Evolutionary conservation across 2,113 vertebrate species (phyloP).

Genomic region (Sander vitreus): DNA sequence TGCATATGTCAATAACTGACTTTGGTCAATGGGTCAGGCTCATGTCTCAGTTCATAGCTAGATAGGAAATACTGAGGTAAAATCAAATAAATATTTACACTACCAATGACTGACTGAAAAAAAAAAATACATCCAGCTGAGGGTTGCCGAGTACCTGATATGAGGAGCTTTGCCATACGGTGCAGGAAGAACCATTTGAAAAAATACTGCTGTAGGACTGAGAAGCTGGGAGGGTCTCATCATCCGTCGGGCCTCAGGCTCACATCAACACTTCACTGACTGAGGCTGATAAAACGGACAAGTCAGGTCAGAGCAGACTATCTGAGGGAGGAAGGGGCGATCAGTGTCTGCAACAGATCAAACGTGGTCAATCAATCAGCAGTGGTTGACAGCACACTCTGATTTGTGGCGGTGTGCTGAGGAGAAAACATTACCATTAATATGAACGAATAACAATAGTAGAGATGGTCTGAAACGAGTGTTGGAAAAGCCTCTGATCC

Average conservation of each 20-base stretch:
- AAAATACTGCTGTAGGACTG: conserved; percentile 10
- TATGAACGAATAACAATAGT: neutral
- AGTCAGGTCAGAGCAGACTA: conserved; percentile 32
- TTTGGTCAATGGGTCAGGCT: neutral
- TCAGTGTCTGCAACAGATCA: conserved; percentile 63
- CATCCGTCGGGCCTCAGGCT: conserved; percentile 33
- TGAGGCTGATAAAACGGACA: conserved; percentile 57
- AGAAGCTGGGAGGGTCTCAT: conserved; percentile 33
- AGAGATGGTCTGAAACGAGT: no score
- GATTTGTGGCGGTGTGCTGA: neutral
- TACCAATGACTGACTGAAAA: neutral
- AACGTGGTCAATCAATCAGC: conserved; percentile 25
- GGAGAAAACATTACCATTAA: neutral
- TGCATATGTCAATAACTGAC: neutral
- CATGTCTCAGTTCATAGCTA: no score
- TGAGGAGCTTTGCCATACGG: neutral
- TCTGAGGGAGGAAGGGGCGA: conserved; percentile 29
- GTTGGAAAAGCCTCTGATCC: no score
- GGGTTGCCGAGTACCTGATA: neutral
- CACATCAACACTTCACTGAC: conserved; percentile 66
- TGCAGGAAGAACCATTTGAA: conserved; percentile 17
- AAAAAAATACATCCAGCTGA: neutral
- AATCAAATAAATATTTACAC: neutral
- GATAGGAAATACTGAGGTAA: no score
- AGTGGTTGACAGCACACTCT: neutral